phyloP scores from a whole-genome alignment of 1,140 invertebrate species.

The Musca domestica region DNA sequence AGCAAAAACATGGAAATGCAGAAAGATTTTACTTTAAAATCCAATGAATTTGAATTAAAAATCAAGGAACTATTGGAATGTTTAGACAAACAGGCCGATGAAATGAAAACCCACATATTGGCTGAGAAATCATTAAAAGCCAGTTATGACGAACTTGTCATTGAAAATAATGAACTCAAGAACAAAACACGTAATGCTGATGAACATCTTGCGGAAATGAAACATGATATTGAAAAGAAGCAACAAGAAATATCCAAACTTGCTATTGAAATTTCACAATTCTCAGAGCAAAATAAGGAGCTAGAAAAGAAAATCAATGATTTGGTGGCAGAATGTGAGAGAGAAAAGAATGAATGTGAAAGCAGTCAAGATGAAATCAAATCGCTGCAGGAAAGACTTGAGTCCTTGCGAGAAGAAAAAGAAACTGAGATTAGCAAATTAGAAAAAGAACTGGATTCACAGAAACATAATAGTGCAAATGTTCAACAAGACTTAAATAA shows the following conservation, averaged over 20 bases:
- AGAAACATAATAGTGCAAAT: not conserved
- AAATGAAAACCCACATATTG: constrained; percentile 14
- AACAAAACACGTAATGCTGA: constrained; percentile 8
- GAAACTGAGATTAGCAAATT: not conserved
- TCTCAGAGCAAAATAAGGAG: constrained; percentile 23
- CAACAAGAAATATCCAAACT: constrained; percentile 29
- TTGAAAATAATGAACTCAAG: constrained; percentile 24
- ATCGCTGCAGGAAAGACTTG: too few species aligned
- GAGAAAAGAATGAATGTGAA: constrained; percentile 16
- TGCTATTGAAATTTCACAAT: constrained; percentile 21
- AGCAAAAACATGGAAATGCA: not conserved
- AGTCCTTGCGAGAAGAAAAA: too few species aligned
- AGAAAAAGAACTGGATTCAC: not conserved
- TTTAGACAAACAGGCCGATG: not conserved
- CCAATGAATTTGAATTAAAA: constrained; percentile 6
- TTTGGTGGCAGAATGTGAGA: constrained; percentile 17
- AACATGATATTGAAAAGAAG: constrained; percentile 26
- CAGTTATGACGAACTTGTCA: constrained; percentile 24
- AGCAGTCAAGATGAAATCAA: too few species aligned
- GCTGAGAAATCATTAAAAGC: constrained; percentile 18
- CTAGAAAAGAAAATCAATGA: constrained; percentile 24
- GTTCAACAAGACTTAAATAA: too few species aligned
- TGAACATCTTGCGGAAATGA: constrained; percentile 25
- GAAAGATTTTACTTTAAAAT: not conserved
- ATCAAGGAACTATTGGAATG: constrained; percentile 5